Percentiles rank a stretch among this genome's conserved stretches.
These are phyloP conservation scores for Hydrolagus colliei DNA, from an alignment of 2,797 vertebrate genomes.

Conservation along the genomic window DNA sequence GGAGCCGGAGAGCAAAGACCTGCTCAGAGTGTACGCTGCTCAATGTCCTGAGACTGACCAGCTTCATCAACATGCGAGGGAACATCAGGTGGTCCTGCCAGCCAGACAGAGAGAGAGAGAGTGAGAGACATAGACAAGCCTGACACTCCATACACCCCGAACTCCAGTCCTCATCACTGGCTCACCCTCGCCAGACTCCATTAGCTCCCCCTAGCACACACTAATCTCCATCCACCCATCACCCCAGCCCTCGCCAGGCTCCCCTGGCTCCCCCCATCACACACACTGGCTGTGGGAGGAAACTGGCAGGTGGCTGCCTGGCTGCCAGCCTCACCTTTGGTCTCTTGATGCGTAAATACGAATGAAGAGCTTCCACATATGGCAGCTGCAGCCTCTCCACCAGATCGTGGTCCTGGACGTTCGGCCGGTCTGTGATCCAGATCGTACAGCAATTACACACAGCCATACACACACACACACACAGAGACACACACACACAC, in stretches of 20 bases:
- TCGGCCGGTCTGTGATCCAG: conserved; percentile 43
- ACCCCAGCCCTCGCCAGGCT: no score
- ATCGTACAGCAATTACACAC: no score
- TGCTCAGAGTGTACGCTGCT: conserved; percentile 55
- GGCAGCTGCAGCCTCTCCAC: conserved; percentile 53
- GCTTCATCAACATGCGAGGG: conserved; percentile 57
- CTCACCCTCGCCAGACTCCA: no score
- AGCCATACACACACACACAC: no score
- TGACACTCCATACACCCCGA: background rate
- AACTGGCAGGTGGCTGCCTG: rapidly evolving
- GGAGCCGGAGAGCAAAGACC: conserved; percentile 53
- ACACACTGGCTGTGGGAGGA: no score
- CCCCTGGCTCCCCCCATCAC: no score
- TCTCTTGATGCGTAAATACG: conserved; percentile 52
- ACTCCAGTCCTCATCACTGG: no score
- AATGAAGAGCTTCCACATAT: conserved; percentile 50
- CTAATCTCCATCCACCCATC: no score
- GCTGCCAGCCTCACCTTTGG: conserved; percentile 43
- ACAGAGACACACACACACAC: no score
- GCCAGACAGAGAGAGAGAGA: no score
- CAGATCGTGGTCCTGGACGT: conserved; percentile 48
- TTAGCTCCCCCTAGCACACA: no score
- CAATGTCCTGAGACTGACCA: conserved; percentile 52
- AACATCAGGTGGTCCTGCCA: conserved; percentile 52
- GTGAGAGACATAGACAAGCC: no score